Evolutionary conservation across 2,797 vertebrate species (phyloP).

Genomic region (Sarcophilus harrisii): DNA sequence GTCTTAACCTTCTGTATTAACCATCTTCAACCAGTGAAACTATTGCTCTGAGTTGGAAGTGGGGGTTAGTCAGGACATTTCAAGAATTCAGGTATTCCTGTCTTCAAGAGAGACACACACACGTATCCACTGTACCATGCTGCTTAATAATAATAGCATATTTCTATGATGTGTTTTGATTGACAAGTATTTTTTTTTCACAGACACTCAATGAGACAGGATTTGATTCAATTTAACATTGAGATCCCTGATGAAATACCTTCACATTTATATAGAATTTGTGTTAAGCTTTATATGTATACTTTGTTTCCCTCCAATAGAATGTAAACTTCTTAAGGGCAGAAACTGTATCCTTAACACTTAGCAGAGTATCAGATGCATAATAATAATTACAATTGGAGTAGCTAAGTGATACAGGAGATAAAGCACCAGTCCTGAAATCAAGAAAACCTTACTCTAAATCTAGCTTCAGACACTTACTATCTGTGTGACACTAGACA

Average conservation of each 20-base stretch:
- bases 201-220: background rate
- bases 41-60: background rate
- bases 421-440: background rate
- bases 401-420: background rate
- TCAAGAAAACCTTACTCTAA: background rate
- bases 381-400: background rate
- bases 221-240: background rate
- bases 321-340: background rate
- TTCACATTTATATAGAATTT: background rate
- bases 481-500: background rate
- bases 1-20: background rate
- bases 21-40: background rate
- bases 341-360: background rate
- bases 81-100: background rate
- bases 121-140: background rate
- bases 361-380: background rate
- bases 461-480: background rate
- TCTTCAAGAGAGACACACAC: background rate
- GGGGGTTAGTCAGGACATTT: background rate
- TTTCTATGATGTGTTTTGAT: background rate
- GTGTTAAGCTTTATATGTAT: background rate
- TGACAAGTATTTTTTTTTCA: background rate
- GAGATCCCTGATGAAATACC: background rate
- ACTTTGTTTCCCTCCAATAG: background rate
- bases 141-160: background rate